phyloP scores from a whole-genome alignment of 1,140 invertebrate genomes.

The Drosophila subobscura region DNA sequence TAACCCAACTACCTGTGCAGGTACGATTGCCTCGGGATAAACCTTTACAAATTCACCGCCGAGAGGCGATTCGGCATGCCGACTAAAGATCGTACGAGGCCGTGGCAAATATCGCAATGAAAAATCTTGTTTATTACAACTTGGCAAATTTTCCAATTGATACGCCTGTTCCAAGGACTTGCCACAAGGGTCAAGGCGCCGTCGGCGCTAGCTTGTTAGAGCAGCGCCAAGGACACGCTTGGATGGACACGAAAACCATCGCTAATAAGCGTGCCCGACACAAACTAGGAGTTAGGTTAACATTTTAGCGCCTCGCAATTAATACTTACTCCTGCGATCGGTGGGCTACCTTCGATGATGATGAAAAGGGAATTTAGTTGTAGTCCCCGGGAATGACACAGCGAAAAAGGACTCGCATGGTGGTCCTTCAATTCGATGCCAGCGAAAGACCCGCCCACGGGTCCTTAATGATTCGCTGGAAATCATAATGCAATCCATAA shows the following conservation, averaged over 20 bases:
- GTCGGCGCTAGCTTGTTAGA: conserved; percentile 58
- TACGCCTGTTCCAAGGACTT: conserved; percentile 36
- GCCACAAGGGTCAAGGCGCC: conserved; percentile 17
- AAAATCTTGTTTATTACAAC: conserved; percentile 81
- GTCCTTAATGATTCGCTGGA: conserved; percentile 69
- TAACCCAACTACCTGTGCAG: conserved; percentile 29
- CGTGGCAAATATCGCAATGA: conserved; percentile 62
- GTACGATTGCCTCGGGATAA: not conserved
- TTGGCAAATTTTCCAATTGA: conserved; percentile 79
- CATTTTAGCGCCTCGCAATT: conserved; percentile 71
- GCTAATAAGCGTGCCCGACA: conserved; percentile 76
- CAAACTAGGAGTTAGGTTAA: conserved; percentile 57
- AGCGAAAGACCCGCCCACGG: conserved; percentile 15
- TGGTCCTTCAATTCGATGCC: conserved; percentile 39
- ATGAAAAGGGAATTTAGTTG: conserved; percentile 62
- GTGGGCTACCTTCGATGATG: not conserved
- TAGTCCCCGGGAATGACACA: conserved; percentile 51
- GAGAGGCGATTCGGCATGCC: conserved; percentile 60
- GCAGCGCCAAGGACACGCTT: conserved; percentile 65
- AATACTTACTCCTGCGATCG: conserved; percentile 17
- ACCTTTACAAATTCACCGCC: conserved; percentile 59
- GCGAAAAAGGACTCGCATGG: conserved; percentile 46
- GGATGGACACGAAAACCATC: not conserved
- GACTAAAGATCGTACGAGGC: conserved; percentile 21
- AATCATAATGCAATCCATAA: conserved; percentile 59